phyloP scores from a whole-genome alignment of 1,140 invertebrate genomes.

The Linepithema humile region DNA sequence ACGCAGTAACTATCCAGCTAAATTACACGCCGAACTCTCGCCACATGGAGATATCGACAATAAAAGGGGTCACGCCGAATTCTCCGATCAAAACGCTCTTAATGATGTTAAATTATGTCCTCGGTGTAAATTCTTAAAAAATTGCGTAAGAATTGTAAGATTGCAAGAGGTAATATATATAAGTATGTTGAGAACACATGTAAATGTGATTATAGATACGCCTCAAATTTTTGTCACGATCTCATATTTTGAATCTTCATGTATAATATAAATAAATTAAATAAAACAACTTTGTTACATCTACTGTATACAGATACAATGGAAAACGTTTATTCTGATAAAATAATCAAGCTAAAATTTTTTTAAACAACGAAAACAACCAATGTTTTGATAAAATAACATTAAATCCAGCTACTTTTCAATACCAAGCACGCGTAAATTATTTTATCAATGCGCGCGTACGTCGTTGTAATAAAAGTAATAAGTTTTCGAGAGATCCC shows the following conservation, averaged over 20 bases:
- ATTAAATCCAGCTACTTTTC: too few species aligned
- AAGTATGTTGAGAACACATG: too few species aligned
- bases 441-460: not conserved
- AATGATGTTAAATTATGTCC: slow-evolving; percentile 36
- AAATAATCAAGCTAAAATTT: too few species aligned
- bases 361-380: too few species aligned
- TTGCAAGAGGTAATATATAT: too few species aligned
- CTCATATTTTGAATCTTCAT: too few species aligned
- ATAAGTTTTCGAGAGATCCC: not conserved
- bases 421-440: not conserved
- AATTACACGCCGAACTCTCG: slow-evolving; percentile 62
- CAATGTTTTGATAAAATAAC: too few species aligned
- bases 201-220: too few species aligned
- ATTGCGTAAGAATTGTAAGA: not conserved
- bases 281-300: too few species aligned
- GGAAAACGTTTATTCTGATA: not conserved
- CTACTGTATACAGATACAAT: too few species aligned
- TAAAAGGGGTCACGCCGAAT: slow-evolving; percentile 5
- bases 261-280: too few species aligned
- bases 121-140: not conserved
- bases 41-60: slow-evolving; percentile 22
- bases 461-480: not conserved
- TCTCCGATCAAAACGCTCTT: slow-evolving; percentile 3
- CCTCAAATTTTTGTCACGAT: too few species aligned
- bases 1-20: slow-evolving; percentile 42